A percentile compares a stretch with the other conserved stretches of the same genome.
Evolutionary conservation across 2,113 vertebrate genomes (phyloP).

Genomic region (Centropus unirufus): DNA sequence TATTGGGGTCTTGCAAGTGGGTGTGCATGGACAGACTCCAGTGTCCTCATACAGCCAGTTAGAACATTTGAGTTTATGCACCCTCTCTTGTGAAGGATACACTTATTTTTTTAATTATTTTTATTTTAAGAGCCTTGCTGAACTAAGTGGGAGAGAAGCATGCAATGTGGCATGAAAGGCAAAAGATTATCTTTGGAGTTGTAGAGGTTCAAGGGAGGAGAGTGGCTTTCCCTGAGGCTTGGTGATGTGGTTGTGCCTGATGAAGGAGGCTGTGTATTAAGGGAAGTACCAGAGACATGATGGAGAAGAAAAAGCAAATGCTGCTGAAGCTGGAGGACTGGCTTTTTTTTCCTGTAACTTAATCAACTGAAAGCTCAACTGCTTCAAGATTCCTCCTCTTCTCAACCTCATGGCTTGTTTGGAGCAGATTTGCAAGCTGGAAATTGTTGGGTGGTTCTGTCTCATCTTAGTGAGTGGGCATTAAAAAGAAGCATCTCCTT

Average conservation of each 20-base stretch:
- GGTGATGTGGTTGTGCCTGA: background rate
- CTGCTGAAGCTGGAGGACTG: background rate
- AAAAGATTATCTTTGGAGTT: background rate
- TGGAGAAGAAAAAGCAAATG: background rate
- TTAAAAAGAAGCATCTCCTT: background rate
- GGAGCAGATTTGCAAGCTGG: background rate
- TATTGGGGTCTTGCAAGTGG: background rate
- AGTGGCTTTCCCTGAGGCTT: background rate
- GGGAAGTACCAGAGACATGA: background rate
- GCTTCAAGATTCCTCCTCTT: background rate
- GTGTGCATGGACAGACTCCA: background rate
- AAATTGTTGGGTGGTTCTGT: background rate
- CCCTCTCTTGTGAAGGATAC: background rate
- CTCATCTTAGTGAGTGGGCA: background rate
- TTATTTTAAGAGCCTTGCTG: background rate
- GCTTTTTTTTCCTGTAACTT: background rate
- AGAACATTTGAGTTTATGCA: background rate
- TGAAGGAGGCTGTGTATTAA: background rate
- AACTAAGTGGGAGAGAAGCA: background rate
- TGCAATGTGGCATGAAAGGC: background rate
- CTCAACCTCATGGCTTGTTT: background rate
- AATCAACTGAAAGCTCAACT: background rate
- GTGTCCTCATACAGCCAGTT: background rate
- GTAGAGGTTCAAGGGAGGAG: background rate
- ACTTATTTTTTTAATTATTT: background rate